A percentile compares a stretch with the other conserved stretches of the same genome.
phyloP scores from a whole-genome alignment of 2,113 vertebrate species.

The Leptosomus discolor region DNA sequence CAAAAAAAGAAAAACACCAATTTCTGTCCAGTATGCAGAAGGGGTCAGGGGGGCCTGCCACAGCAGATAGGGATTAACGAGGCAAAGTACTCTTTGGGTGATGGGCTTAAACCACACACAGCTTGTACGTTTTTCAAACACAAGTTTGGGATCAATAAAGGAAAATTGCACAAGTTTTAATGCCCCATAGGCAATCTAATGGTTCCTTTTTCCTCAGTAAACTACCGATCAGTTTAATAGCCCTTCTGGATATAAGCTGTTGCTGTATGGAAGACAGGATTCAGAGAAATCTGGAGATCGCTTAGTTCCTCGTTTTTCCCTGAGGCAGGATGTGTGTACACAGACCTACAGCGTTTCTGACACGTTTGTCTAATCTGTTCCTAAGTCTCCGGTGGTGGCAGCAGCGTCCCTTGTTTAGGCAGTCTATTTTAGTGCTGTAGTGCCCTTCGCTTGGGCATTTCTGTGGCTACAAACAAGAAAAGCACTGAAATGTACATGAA shows the following conservation, averaged over 20 bases:
- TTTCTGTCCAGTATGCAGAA: not conserved
- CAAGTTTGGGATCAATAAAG: not conserved
- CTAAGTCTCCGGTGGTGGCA: not conserved
- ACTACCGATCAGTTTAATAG: not conserved
- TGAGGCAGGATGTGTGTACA: not conserved
- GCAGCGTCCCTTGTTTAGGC: not conserved
- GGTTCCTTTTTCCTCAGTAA: not conserved
- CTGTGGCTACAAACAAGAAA: fast-evolving
- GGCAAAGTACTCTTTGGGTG: not conserved
- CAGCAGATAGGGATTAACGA: not conserved
- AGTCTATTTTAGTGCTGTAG: not conserved
- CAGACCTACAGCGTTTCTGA: not conserved
- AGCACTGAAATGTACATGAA: not conserved
- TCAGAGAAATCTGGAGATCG: not conserved
- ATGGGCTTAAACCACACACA: not conserved
- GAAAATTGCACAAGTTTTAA: not conserved
- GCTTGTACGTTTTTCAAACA: not conserved
- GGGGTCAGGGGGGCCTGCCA: not conserved
- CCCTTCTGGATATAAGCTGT: not conserved
- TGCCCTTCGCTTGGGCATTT: not conserved
- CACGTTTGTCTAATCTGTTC: not conserved
- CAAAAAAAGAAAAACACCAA: not conserved
- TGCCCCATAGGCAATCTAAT: not conserved
- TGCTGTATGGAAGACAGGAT: not conserved
- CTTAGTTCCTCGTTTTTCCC: not conserved